A percentile compares a stretch with the other conserved stretches of the same genome.
These are phyloP conservation scores for Parotocinclus haroldoi DNA, from an alignment of 2,797 vertebrate genomes.

Conservation along the genomic window DNA sequence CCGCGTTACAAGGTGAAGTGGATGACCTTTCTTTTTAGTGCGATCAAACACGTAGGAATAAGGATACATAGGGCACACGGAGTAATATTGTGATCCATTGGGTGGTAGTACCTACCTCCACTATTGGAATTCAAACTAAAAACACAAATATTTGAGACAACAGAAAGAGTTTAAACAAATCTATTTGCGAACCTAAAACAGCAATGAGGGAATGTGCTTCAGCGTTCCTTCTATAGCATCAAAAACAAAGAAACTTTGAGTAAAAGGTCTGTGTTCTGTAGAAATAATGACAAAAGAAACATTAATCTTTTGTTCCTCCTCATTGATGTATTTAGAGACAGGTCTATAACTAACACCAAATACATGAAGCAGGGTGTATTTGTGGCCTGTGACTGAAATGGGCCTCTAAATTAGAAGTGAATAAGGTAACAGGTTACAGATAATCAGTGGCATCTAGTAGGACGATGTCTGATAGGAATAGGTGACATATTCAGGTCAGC, in stretches of 20 bases:
- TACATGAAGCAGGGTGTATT: slow-evolving; percentile 6
- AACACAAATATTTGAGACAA: neutral
- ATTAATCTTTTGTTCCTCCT: neutral
- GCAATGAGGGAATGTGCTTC: neutral
- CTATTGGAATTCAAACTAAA: neutral
- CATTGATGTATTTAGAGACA: slow-evolving; percentile 5
- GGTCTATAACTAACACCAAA: slow-evolving; percentile 15
- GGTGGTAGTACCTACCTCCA: slow-evolving; percentile 16
- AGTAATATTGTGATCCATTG: slow-evolving; percentile 1
- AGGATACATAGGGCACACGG: neutral
- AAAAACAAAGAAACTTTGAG: neutral
- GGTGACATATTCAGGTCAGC: slow-evolving; percentile 42
- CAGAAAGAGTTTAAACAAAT: neutral
- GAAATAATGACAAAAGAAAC: too few relatives aligned
- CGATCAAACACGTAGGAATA: slow-evolving; percentile 20
- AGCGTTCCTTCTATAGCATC: neutral
- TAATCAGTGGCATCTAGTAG: slow-evolving; percentile 33
- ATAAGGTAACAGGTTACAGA: slow-evolving; percentile 29
- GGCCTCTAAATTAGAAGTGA: slow-evolving; percentile 4
- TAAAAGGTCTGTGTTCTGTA: neutral
- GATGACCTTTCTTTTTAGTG: slow-evolving; percentile 29
- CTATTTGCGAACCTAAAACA: slow-evolving; percentile 1
- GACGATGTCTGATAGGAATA: slow-evolving; percentile 31
- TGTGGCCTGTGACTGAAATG: slow-evolving; percentile 12
- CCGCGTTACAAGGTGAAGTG: slow-evolving; percentile 4